Evolutionary conservation across 1,140 invertebrate genomes (phyloP), one percentile per base, ranked within the genome.

Genomic region (Aradophagus sp.): DNA sequence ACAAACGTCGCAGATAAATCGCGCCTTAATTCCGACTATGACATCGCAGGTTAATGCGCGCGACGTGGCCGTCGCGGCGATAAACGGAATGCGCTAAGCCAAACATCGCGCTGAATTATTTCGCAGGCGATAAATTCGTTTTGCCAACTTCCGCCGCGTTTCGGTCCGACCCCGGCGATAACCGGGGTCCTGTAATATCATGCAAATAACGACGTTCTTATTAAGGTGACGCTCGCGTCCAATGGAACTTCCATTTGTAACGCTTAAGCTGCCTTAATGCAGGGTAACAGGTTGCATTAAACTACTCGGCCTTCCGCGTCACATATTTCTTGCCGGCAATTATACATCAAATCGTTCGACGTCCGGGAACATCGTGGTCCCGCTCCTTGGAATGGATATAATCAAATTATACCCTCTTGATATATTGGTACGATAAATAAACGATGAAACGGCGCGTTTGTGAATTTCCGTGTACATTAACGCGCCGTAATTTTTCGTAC

Each of bases 231-330:
- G 10, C 39, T 44, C 5, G 34, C 32, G 13, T 58, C 32, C 26
- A 27, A 42, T 42, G 23, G 17, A 26, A 27, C 26, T 41, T n/a
- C 27, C 15, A 14, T n/a, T 58, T 56, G 14, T 39, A 34, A 36
- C 53, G 13, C 47, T 45, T 58, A 58, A 58, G 31, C 41, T 42
- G 16, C 16, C 13, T 55, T 55, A 55, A 34, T 42, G 50, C 38
- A 55, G 12, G 50, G 29, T 45, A 58, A 58, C 53, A 58, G 32
- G 53, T 45, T 45, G 42, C 34, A 47, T 29, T 34, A 20, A 36
- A 58, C 26, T 13, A n/a, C 19, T 55, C 11, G n/a, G 10, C 10
- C 41, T 55, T 42, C 27, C 29, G 27, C 16, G 13, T 31, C 15
- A 32, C 16, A 53, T 53, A 42, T 55, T 32, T 55, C 50, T 42